phyloP scores from a whole-genome alignment of 2,113 vertebrate genomes.

The Ailurus styani region DNA sequence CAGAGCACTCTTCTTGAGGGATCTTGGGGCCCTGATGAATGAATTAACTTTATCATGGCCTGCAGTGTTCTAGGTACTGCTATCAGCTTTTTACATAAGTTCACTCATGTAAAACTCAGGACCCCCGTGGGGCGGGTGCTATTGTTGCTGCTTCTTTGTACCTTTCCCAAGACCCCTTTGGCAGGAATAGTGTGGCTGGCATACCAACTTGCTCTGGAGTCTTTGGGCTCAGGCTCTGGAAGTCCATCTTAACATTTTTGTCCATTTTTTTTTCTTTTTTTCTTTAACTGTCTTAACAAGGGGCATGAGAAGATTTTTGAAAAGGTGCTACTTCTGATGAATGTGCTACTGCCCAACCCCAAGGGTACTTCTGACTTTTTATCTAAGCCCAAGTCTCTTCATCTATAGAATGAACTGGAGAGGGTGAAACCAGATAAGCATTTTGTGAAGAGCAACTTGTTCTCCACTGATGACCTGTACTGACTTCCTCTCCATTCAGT shows the following conservation, averaged over 20 bases:
- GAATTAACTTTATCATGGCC: background rate
- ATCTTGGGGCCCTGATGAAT: background rate
- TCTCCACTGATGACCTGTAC: fast-evolving
- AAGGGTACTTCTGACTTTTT: background rate
- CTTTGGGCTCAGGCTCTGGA: background rate
- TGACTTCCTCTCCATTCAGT: background rate
- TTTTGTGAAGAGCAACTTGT: background rate
- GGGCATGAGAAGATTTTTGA: background rate
- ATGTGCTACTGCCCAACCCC: background rate
- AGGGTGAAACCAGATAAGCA: background rate
- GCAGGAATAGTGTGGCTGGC: background rate
- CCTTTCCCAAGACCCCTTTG: background rate
- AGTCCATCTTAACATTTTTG: background rate
- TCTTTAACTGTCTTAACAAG: background rate
- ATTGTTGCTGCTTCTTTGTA: background rate
- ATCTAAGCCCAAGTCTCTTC: background rate
- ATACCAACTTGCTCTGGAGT: background rate
- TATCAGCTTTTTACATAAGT: background rate
- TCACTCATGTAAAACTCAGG: background rate
- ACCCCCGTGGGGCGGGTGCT: background rate
- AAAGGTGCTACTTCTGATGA: background rate
- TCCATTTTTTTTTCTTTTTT: background rate
- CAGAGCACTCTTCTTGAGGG: background rate
- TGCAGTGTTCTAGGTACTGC: background rate
- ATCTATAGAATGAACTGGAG: background rate